phyloP scores from a whole-genome alignment of 2,797 vertebrate species.

The Parauchenoglanis punctatus region DNA sequence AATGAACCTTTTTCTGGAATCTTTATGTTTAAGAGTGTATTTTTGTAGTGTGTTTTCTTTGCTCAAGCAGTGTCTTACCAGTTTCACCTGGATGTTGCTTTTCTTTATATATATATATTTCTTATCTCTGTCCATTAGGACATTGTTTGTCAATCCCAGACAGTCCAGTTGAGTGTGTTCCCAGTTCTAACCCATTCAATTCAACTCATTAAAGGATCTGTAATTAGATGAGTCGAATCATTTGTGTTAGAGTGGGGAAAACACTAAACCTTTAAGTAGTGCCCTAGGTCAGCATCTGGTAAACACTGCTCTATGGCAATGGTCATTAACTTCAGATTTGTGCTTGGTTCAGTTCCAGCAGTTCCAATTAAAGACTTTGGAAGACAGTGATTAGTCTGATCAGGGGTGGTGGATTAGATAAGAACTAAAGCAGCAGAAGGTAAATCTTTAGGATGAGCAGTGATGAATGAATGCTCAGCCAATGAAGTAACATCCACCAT shows the following conservation, averaged over 20 bases:
- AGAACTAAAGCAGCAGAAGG: background rate
- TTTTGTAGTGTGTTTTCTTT: background rate
- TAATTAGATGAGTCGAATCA: slow-evolving; percentile 34
- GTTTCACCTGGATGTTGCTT: slow-evolving; percentile 1
- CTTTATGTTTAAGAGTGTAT: no score
- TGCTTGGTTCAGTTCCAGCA: slow-evolving; percentile 15
- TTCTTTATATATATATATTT: background rate
- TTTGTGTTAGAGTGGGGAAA: slow-evolving; percentile 17
- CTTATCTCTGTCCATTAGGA: background rate
- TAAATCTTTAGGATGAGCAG: background rate
- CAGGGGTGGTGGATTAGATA: background rate
- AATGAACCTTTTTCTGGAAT: background rate
- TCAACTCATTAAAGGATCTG: slow-evolving; percentile 8
- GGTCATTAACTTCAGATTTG: slow-evolving; percentile 28
- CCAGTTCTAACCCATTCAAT: slow-evolving; percentile 16
- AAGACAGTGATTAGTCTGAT: slow-evolving; percentile 6
- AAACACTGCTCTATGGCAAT: slow-evolving; percentile 12
- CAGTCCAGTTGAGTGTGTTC: slow-evolving; percentile 19
- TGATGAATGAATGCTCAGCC: background rate
- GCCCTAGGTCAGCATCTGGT: background rate
- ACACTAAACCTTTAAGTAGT: slow-evolving; percentile 14
- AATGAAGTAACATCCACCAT: background rate
- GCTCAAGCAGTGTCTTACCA: background rate
- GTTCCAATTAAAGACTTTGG: slow-evolving; percentile 9
- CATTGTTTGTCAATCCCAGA: slow-evolving; percentile 22